phyloP scores from a whole-genome alignment of 2,888 invertebrate genomes.

The Esperia sulphurella region DNA sequence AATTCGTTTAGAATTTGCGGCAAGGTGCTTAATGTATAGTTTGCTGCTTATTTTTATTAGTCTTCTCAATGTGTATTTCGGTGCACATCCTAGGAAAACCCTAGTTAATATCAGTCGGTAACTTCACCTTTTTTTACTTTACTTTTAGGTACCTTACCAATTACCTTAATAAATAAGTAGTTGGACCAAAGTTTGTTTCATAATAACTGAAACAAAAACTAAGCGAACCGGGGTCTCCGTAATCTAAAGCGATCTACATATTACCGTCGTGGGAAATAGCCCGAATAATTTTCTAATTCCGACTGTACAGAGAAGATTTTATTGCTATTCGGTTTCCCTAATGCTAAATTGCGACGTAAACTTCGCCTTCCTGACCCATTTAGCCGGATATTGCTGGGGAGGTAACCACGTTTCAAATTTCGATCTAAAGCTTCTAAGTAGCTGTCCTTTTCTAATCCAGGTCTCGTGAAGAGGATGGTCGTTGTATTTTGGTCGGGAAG shows the following conservation, averaged over 20 bases:
- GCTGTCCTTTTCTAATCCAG: conserved; percentile 42
- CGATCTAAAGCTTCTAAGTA: conserved; percentile 46
- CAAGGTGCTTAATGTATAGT: too few species aligned
- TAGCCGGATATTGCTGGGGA: conserved; percentile 64
- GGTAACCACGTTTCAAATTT: conserved; percentile 58
- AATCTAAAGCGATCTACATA: background rate
- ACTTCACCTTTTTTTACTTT: too few species aligned
- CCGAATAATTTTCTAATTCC: conserved; percentile 65
- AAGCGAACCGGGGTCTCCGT: background rate
- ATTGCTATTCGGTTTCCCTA: conserved; percentile 66
- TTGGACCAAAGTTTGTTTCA: background rate
- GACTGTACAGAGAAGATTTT: conserved; percentile 55
- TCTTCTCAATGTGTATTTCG: too few species aligned
- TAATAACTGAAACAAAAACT: background rate
- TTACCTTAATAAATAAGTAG: background rate
- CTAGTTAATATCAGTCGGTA: too few species aligned
- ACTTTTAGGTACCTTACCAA: too few species aligned
- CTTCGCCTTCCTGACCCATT: conserved; percentile 78
- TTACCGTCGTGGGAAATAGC: conserved; percentile 15
- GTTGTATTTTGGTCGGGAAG: conserved; percentile 22
- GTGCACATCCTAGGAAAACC: too few species aligned
- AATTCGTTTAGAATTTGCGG: too few species aligned
- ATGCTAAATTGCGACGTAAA: conserved; percentile 67
- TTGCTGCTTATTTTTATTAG: too few species aligned
- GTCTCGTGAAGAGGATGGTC: conserved; percentile 37